Percentiles rank a stretch among this genome's conserved stretches.
phyloP scores from a whole-genome alignment of 2,113 vertebrate genomes.

The Copsychus sechellarum region DNA sequence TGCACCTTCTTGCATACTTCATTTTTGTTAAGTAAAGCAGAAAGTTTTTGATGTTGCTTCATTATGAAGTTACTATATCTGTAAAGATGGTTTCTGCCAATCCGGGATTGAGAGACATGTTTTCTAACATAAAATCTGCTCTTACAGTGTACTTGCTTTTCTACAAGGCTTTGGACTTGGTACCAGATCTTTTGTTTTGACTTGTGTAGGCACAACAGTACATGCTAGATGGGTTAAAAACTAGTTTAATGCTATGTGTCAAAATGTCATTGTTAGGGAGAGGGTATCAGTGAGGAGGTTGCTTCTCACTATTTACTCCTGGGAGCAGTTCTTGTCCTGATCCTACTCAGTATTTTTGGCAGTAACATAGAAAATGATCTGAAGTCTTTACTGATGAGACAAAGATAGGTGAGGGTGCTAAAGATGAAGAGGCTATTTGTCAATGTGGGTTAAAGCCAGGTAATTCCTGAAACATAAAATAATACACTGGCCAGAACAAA shows the following conservation, averaged over 20 bases:
- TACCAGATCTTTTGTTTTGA: background rate
- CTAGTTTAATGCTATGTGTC: rapidly evolving
- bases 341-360: background rate
- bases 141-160: background rate
- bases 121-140: background rate
- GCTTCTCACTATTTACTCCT: background rate
- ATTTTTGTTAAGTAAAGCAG: background rate
- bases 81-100: background rate
- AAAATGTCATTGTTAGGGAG: background rate
- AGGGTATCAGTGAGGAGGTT: background rate
- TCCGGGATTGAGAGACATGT: background rate
- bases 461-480: background rate
- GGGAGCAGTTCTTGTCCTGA: background rate
- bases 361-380: background rate
- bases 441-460: background rate
- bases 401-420: background rate
- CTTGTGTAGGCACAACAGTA: background rate
- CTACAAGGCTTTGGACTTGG: background rate
- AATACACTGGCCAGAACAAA: background rate
- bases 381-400: background rate
- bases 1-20: background rate
- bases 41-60: background rate
- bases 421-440: background rate
- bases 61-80: background rate
- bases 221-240: background rate